Percentiles rank a stretch among this genome's conserved stretches.
phyloP scores from a whole-genome alignment of 2,113 vertebrate species.

The Dromas ardeola region DNA sequence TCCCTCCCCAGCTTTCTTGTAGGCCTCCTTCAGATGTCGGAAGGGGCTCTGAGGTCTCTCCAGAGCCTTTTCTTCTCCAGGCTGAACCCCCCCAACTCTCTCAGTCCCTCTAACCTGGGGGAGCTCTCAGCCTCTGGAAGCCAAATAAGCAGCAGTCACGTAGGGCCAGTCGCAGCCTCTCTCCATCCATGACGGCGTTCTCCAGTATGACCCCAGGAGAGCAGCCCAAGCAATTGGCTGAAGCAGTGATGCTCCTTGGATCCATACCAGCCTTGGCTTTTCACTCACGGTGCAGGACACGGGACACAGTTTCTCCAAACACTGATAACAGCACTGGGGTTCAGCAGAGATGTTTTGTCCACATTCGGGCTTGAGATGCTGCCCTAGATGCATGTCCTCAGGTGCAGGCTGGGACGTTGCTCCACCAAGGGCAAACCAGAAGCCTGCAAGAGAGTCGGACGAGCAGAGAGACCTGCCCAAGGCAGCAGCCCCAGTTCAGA shows the following conservation, averaged over 20 bases:
- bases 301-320: background rate
- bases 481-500: background rate
- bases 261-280: background rate
- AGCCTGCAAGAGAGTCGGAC: background rate
- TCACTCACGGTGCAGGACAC: background rate
- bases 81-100: background rate
- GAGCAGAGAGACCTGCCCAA: background rate
- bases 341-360: background rate
- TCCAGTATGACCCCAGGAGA: background rate
- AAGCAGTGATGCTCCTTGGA: background rate
- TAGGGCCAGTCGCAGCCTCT: background rate
- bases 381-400: fast-evolving
- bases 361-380: background rate
- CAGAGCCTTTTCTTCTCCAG: background rate
- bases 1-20: background rate
- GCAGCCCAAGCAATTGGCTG: background rate
- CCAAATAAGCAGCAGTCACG: fast-evolving
- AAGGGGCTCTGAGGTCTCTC: too few species aligned
- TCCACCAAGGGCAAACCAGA: background rate
- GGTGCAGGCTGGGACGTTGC: background rate
- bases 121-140: background rate
- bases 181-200: background rate
- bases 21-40: too few species aligned
- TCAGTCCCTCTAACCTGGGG: background rate
- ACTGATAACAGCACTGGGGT: background rate